Evolutionary conservation across 2,113 vertebrate species (phyloP).

Genomic region (Poeciliopsis turrubarensis): DNA sequence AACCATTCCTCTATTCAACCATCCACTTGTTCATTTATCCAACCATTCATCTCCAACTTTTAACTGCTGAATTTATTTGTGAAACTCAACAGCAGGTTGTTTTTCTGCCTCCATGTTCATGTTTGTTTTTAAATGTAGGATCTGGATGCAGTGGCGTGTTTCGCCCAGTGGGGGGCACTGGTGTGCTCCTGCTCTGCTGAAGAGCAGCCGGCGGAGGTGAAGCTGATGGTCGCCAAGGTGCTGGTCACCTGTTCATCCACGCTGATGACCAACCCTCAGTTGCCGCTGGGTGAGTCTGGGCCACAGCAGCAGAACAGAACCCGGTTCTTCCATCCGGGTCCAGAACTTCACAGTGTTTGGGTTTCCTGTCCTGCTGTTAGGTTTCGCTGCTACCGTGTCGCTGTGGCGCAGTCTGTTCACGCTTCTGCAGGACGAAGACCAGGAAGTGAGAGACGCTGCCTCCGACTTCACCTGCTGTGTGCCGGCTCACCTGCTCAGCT

Average conservation of each 20-base stretch:
- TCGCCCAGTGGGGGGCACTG: slow-evolving; percentile 81
- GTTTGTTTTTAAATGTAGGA: slow-evolving; percentile 26
- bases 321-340: neutral
- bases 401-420: slow-evolving; percentile 88
- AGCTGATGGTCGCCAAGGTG: slow-evolving; percentile 84
- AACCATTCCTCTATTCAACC: no score
- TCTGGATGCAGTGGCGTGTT: slow-evolving; percentile 12
- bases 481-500: slow-evolving; percentile 73
- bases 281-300: slow-evolving; percentile 83
- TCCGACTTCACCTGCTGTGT: slow-evolving; percentile 82
- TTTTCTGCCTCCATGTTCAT: neutral
- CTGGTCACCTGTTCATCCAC: slow-evolving; percentile 78
- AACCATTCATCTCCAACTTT: no score
- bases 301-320: neutral
- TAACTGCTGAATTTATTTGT: neutral
- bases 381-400: slow-evolving; percentile 82
- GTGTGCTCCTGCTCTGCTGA: slow-evolving; percentile 84
- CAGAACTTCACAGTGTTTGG: neutral
- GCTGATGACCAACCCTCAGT: slow-evolving; percentile 78
- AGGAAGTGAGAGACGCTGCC: slow-evolving; percentile 84
- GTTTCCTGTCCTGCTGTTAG: slow-evolving; percentile 62
- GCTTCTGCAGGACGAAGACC: slow-evolving; percentile 93
- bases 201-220: slow-evolving; percentile 85
- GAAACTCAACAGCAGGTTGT: neutral
- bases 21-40: no score